Percentiles rank a stretch among this genome's conserved stretches.
Evolutionary conservation across 2,888 invertebrate genomes (phyloP).

Genomic region (Scaptomyza tumidula): DNA sequence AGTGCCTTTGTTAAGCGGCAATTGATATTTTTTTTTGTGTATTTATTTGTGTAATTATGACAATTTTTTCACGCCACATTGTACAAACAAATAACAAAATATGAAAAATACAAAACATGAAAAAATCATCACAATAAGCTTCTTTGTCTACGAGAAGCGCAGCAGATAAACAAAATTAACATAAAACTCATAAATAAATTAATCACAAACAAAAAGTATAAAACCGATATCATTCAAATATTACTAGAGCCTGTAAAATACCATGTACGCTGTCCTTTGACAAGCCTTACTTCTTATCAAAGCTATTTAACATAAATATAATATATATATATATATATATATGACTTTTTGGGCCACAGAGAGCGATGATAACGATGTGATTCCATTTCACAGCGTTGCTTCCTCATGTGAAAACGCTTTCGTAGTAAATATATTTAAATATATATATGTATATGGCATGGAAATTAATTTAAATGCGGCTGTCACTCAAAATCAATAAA

Average conservation of each 20-base stretch:
- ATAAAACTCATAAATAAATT: slow-evolving; percentile 53
- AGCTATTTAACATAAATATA: slow-evolving; percentile 11
- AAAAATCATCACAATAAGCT: slow-evolving; percentile 52
- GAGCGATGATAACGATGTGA: slow-evolving; percentile 18
- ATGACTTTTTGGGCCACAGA: slow-evolving; percentile 19
- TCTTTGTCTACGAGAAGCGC: slow-evolving; percentile 54
- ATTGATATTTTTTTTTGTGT: slow-evolving; percentile 35
- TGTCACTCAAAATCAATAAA: slow-evolving; percentile 54
- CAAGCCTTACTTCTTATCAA: slow-evolving; percentile 60
- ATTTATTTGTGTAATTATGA: slow-evolving; percentile 75
- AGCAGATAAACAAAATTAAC: slow-evolving; percentile 25
- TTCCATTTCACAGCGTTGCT: slow-evolving; percentile 28
- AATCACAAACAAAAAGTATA: slow-evolving; percentile 8
- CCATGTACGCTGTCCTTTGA: slow-evolving; percentile 30
- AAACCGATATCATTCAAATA: slow-evolving; percentile 34
- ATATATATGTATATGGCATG: slow-evolving; percentile 1
- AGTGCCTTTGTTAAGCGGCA: slow-evolving; percentile 63
- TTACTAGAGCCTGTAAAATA: slow-evolving; percentile 2
- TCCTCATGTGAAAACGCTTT: slow-evolving; percentile 40
- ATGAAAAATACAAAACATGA: slow-evolving; percentile 45
- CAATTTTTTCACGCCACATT: slow-evolving; percentile 70
- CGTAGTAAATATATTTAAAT: no score
- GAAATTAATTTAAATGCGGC: slow-evolving; percentile 24
- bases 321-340: slow-evolving; percentile 1
- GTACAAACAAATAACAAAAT: slow-evolving; percentile 42